phyloP scores from a whole-genome alignment of 1,140 invertebrate species.

The Zelostemma sp. region DNA sequence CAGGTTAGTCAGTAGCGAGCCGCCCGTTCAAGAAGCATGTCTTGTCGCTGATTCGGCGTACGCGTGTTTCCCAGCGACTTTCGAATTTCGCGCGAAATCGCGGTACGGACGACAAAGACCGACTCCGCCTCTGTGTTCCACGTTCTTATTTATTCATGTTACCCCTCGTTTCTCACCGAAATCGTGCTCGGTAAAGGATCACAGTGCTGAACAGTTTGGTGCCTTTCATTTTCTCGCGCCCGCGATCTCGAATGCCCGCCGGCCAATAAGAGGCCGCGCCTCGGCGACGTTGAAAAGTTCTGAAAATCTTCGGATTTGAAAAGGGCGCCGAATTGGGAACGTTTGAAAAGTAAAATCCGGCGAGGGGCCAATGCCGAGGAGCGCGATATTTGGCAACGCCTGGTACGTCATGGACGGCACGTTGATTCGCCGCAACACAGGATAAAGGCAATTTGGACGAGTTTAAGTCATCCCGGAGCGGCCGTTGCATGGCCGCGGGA shows the following conservation, averaged over 20 bases:
- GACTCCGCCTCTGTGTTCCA: not conserved
- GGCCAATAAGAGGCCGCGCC: not conserved
- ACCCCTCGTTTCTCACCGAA: no score
- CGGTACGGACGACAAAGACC: conserved; percentile 1
- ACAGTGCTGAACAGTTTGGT: no score
- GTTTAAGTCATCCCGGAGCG: conserved; percentile 1
- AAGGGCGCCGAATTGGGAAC: not conserved
- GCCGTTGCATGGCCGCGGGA: not conserved
- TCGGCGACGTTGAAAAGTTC: no score
- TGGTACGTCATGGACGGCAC: not conserved
- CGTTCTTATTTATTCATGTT: not conserved
- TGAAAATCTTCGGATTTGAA: no score
- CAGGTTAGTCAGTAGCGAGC: conserved; percentile 60
- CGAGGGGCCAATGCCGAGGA: not conserved
- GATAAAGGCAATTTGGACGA: conserved; percentile 4
- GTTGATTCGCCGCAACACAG: conserved; percentile 4
- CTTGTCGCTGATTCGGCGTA: conserved; percentile 16
- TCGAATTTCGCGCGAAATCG: conserved; percentile 25
- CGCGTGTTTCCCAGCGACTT: not conserved
- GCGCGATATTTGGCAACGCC: not conserved
- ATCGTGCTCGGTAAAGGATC: no score
- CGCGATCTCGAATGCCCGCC: not conserved
- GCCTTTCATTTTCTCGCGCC: no score
- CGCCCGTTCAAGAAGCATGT: conserved; percentile 54
- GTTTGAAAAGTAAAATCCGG: conserved; percentile 1